Evolutionary conservation across 2,888 invertebrate species (phyloP).

Genomic region (Ommatoiulus sabulosus): DNA sequence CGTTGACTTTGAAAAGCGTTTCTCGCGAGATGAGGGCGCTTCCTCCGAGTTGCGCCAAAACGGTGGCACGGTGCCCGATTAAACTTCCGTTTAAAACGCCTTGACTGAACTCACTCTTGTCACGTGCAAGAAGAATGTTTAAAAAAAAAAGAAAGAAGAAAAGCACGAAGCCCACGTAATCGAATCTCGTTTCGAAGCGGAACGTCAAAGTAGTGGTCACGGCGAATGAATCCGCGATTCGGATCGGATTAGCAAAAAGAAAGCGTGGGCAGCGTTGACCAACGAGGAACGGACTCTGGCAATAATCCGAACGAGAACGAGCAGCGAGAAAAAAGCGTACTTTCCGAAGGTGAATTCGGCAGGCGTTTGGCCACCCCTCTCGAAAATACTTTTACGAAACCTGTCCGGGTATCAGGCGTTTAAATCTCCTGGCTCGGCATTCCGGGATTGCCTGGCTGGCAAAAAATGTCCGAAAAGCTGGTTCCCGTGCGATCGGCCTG

Average conservation of each 20-base stretch:
- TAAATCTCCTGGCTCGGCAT: not conserved
- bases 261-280: not conserved
- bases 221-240: not conserved
- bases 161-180: not conserved
- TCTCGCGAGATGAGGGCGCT: not conserved
- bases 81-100: not conserved
- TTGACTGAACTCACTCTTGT: not conserved
- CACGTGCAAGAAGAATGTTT: too few relatives aligned
- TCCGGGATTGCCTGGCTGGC: conserved; percentile 1
- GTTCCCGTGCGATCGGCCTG: not conserved
- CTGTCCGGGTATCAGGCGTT: not conserved
- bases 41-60: not conserved
- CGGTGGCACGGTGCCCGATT: not conserved
- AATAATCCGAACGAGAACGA: too few relatives aligned
- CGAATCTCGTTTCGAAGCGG: not conserved
- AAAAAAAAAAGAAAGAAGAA: not conserved
- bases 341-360: conserved; percentile 15
- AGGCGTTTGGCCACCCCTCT: not conserved
- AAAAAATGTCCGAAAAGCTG: not conserved
- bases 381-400: not conserved
- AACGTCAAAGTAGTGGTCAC: not conserved
- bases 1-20: too few relatives aligned
- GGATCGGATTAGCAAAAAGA: not conserved
- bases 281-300: not conserved
- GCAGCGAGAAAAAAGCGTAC: not conserved